Conservation (phyloP, 1,140 invertebrate species). For the Meloidogyne exigua region DNA sequence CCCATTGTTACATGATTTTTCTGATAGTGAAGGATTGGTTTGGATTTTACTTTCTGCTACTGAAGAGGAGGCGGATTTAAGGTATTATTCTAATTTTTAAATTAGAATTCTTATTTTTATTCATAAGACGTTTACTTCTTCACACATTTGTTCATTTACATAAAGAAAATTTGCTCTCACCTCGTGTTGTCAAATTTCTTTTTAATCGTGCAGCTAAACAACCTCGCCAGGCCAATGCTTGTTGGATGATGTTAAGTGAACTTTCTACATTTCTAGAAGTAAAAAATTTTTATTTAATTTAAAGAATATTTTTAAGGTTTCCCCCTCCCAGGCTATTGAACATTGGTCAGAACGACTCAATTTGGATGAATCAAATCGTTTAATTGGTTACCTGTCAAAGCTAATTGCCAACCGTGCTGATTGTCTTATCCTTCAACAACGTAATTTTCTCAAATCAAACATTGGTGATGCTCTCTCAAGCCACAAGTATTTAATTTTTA, state of each 20-base stretch:
- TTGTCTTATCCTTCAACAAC: constrained; percentile 13
- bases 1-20: constrained; percentile 23
- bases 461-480: background rate
- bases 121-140: constrained; percentile 33
- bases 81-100: constrained; percentile 4
- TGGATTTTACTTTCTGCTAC: constrained; percentile 29
- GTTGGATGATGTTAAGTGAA: constrained; percentile 49
- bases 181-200: constrained; percentile 28
- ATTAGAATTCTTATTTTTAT: background rate
- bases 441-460: constrained; percentile 18
- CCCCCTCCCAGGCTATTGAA: constrained; percentile 1
- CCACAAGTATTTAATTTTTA: background rate
- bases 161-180: constrained; percentile 16
- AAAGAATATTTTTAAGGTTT: constrained; percentile 14
- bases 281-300: constrained; percentile 7
- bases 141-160: constrained; percentile 14
- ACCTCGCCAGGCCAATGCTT: constrained; percentile 25
- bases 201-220: constrained; percentile 18
- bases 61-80: constrained; percentile 32
- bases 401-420: constrained; percentile 17
- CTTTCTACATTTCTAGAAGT: constrained; percentile 38
- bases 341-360: constrained; percentile 5
- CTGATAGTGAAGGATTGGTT: background rate
- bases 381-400: constrained; percentile 18
- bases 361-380: constrained; percentile 9